phyloP scores from a whole-genome alignment of 2,888 invertebrate genomes.

The Pseudococcus longispinus region DNA sequence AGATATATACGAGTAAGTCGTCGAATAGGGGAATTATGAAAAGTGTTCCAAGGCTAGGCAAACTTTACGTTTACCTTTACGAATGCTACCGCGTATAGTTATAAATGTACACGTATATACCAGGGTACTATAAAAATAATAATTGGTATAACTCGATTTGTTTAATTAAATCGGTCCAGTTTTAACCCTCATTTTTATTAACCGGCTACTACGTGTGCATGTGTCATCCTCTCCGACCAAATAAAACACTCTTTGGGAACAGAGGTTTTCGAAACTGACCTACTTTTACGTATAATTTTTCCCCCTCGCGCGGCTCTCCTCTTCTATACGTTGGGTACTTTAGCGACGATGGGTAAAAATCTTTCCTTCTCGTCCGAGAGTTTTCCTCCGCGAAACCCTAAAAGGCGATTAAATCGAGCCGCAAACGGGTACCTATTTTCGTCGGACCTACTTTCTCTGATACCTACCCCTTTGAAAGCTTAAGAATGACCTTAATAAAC shows the following conservation, averaged over 20 bases:
- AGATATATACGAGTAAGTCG: not conserved
- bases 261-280: not conserved
- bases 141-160: constrained; percentile 22
- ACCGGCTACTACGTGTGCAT: not conserved
- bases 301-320: not conserved
- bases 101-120: not conserved
- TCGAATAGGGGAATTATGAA: constrained; percentile 34
- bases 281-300: not conserved
- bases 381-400: not conserved
- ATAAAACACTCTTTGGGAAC: not conserved
- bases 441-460: not conserved
- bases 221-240: not conserved
- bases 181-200: not conserved
- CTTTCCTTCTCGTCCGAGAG: not conserved
- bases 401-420: not conserved
- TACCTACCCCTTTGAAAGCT: too few species aligned
- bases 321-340: too few species aligned
- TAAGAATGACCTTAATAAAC: not conserved
- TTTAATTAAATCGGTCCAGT: not conserved
- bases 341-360: not conserved
- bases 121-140: constrained; percentile 30
- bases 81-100: constrained; percentile 15
- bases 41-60: constrained; percentile 31
- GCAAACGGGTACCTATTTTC: not conserved
- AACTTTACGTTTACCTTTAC: constrained; percentile 28